A percentile compares a stretch with the other conserved stretches of the same genome.
Evolutionary conservation across 2,113 vertebrate genomes (phyloP).

Genomic region (Parus major): DNA sequence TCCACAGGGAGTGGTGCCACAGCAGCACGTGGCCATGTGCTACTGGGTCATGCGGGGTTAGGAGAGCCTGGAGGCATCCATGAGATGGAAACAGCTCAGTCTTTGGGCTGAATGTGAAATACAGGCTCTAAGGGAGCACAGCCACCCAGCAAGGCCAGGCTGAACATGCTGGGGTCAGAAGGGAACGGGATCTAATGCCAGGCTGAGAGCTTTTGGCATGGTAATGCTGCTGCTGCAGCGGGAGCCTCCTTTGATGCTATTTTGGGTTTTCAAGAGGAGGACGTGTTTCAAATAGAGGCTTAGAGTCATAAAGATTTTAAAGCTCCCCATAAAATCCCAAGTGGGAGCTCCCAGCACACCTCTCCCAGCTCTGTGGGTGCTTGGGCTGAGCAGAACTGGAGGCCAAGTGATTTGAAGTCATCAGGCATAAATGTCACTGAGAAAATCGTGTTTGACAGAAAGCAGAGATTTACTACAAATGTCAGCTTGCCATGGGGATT

Average conservation of each 20-base stretch:
- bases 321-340: neutral
- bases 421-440: neutral
- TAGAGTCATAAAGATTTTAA: neutral
- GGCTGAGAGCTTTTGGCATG: neutral
- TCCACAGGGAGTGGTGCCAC: neutral
- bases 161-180: neutral
- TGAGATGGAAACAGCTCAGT: neutral
- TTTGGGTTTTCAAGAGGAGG: neutral
- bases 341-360: neutral
- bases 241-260: neutral
- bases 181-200: fast-evolving
- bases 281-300: neutral
- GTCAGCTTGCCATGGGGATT: constrained; percentile 22
- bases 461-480: constrained; percentile 20
- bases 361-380: neutral
- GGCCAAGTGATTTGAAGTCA: neutral
- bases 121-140: neutral
- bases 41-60: fast-evolving
- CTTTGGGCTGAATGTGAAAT: neutral
- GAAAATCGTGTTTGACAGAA: constrained; percentile 16
- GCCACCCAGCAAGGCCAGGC: neutral
- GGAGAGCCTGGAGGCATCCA: neutral
- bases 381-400: neutral
- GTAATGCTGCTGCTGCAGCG: neutral
- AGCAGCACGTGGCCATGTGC: fast-evolving